Evolutionary conservation across 1,140 invertebrate genomes (phyloP).

Genomic region (Phthorimaea operculella): DNA sequence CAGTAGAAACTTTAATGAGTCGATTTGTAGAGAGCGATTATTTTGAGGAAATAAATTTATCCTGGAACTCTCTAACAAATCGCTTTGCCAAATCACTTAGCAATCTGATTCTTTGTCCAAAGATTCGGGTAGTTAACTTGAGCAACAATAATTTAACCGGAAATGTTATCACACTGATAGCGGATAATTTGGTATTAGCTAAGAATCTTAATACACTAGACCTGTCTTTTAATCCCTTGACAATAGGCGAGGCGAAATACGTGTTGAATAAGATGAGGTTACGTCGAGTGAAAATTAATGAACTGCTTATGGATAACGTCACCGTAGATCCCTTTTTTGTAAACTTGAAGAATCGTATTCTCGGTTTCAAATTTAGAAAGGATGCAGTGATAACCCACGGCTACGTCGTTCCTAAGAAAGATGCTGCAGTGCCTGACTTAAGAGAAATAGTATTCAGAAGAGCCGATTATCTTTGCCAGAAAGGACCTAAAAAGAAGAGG

Average conservation of each 20-base stretch:
- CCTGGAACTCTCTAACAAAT: slow-evolving; percentile 35
- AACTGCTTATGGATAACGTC: not conserved
- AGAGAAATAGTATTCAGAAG: not conserved
- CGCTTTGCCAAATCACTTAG: slow-evolving; percentile 18
- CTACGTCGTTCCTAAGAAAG: not conserved
- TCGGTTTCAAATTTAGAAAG: not conserved
- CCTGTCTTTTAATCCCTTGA: not conserved
- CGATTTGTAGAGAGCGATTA: slow-evolving; percentile 22
- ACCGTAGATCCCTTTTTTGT: not conserved
- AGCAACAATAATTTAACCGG: not conserved
- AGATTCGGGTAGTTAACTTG: not conserved
- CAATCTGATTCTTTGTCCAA: slow-evolving; percentile 9
- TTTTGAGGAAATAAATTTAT: slow-evolving; percentile 33
- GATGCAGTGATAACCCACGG: not conserved
- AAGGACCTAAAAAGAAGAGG: not conserved
- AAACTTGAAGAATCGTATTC: not conserved
- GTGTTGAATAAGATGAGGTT: not conserved
- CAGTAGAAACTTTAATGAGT: slow-evolving; percentile 23
- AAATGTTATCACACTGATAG: not conserved
- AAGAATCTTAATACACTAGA: not conserved
- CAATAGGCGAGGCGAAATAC: not conserved
- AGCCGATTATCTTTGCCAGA: not conserved
- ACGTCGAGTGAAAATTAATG: not conserved
- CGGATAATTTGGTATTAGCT: not conserved
- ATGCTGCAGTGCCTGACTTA: not conserved